Percentiles rank a stretch among this genome's conserved stretches.
Conservation (phyloP, 1,140 invertebrate genomes). For the Ceratina japonica region DNA sequence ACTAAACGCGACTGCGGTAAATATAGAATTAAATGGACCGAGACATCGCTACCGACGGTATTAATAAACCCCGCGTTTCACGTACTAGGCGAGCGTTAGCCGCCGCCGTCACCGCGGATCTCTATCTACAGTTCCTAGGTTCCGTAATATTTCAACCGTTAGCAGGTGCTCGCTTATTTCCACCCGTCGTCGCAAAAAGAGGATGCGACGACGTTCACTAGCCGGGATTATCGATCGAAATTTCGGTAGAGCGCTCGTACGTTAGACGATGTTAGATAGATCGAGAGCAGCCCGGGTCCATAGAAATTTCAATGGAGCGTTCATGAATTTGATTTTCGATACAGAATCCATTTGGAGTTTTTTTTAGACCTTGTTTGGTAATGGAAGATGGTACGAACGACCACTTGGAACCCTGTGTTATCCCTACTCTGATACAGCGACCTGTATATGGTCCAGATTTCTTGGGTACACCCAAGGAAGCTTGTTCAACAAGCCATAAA, state of each 20-base stretch:
- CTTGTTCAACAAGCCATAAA: slow-evolving; percentile 43
- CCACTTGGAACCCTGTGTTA: not conserved
- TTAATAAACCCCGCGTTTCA: slow-evolving; percentile 59
- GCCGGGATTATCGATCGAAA: no score
- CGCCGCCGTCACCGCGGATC: not conserved
- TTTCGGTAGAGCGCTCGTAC: no score
- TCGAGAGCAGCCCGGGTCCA: no score
- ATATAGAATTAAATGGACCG: slow-evolving; percentile 66
- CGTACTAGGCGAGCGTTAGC: slow-evolving; percentile 9
- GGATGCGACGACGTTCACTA: no score
- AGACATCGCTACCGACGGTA: slow-evolving; percentile 48
- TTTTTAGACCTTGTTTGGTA: no score
- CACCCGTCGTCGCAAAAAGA: no score
- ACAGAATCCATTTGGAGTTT: no score
- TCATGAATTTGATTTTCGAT: no score
- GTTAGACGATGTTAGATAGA: no score
- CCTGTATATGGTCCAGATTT: slow-evolving; percentile 36
- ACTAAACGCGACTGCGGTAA: slow-evolving; percentile 58
- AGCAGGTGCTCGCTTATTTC: not conserved
- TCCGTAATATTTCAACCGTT: not conserved
- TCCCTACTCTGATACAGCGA: not conserved
- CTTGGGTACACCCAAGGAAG: slow-evolving; percentile 21
- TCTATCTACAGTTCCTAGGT: not conserved
- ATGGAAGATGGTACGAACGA: slow-evolving; percentile 20
- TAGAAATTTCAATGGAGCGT: no score